phyloP scores from a whole-genome alignment of 1,140 invertebrate genomes.

The Dreissena rostriformis region DNA sequence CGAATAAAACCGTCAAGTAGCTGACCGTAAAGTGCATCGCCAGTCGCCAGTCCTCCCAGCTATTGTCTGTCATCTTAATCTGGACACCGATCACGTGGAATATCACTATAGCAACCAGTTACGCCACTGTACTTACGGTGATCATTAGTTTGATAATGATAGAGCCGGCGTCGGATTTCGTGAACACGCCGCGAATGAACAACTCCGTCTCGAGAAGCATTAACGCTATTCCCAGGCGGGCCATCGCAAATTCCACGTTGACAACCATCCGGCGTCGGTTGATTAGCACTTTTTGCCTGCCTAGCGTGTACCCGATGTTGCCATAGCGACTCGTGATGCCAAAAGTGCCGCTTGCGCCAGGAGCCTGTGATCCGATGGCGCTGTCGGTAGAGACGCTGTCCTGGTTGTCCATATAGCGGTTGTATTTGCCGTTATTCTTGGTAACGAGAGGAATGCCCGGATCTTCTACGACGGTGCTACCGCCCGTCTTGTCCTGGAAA shows the following conservation, averaged over 20 bases:
- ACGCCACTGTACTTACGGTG: slow-evolving; percentile 82
- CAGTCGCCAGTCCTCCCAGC: slow-evolving; percentile 74
- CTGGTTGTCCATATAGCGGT: slow-evolving; percentile 65
- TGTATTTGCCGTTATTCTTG: slow-evolving; percentile 60
- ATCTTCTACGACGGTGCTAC: slow-evolving; percentile 64
- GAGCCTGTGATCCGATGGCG: not conserved
- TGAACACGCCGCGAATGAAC: slow-evolving; percentile 61
- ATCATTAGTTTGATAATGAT: slow-evolving; percentile 83
- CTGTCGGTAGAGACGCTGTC: slow-evolving; percentile 3
- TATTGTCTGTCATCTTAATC: slow-evolving; percentile 74
- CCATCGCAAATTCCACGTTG: slow-evolving; percentile 71
- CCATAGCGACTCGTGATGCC: slow-evolving; percentile 62
- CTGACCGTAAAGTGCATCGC: slow-evolving; percentile 66
- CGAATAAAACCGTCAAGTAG: slow-evolving; percentile 67
- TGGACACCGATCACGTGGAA: slow-evolving; percentile 75
- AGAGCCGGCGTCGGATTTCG: slow-evolving; percentile 63
- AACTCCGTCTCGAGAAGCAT: slow-evolving; percentile 79
- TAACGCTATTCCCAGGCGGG: slow-evolving; percentile 74
- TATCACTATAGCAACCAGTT: slow-evolving; percentile 68
- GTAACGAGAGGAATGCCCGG: slow-evolving; percentile 70
- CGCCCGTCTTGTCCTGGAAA: slow-evolving; percentile 68
- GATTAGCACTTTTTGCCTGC: slow-evolving; percentile 71
- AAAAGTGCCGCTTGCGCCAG: slow-evolving; percentile 3
- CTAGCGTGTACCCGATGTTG: slow-evolving; percentile 74
- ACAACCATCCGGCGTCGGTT: slow-evolving; percentile 68